These are phyloP conservation scores for Steinernema carpocapsae DNA, from an alignment of 2,888 invertebrate species.

Conservation along the genomic window DNA sequence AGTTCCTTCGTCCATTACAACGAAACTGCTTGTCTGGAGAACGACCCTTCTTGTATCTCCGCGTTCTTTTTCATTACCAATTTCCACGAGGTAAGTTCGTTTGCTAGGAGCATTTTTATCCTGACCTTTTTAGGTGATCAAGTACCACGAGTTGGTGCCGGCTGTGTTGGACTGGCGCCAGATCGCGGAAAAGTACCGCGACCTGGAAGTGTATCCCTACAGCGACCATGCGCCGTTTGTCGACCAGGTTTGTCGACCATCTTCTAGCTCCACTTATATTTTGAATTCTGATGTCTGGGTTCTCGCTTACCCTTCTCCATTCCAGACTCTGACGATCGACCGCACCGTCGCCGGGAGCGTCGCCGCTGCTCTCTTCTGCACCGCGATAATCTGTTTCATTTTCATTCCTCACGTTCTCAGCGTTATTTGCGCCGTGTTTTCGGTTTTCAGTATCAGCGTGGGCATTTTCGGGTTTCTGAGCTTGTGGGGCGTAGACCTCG, in stretches of 20 bases:
- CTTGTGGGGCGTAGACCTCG: constrained; percentile 54
- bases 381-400: constrained; percentile 61
- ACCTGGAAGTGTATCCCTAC: constrained; percentile 56
- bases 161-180: constrained; percentile 58
- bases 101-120: no score
- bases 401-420: constrained; percentile 62
- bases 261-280: no score
- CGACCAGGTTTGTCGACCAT: constrained; percentile 50
- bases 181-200: constrained; percentile 56
- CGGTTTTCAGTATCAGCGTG: constrained; percentile 55
- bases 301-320: no score
- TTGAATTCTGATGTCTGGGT: no score
- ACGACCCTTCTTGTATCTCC: constrained; percentile 55
- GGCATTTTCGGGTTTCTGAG: constrained; percentile 54
- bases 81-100: constrained; percentile 54
- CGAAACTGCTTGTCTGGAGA: constrained; percentile 55
- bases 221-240: constrained; percentile 64
- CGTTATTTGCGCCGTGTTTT: constrained; percentile 56
- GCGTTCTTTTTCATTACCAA: constrained; percentile 66
- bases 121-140: constrained; percentile 37
- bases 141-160: constrained; percentile 64
- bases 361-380: constrained; percentile 58
- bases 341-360: constrained; percentile 61
- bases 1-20: constrained; percentile 63
- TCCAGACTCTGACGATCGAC: constrained; percentile 61